These are phyloP conservation scores for Colletes collaris DNA, from an alignment of 2,888 invertebrate species.

Conservation along the genomic window DNA sequence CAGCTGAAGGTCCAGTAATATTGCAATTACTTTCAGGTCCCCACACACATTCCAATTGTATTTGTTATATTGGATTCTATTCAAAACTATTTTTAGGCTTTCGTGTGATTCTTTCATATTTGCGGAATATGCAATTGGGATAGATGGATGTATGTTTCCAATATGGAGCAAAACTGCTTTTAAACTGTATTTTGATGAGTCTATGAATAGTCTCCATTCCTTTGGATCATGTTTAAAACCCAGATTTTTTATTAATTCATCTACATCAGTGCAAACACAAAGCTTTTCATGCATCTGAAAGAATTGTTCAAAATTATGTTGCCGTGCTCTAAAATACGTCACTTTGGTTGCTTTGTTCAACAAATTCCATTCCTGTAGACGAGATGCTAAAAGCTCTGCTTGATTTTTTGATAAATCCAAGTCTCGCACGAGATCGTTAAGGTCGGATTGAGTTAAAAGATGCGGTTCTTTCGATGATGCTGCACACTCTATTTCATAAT, in stretches of 20 bases:
- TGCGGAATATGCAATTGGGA: conserved; percentile 66
- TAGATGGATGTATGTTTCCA: conserved; percentile 72
- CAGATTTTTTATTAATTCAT: conserved; percentile 38
- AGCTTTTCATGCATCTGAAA: conserved; percentile 38
- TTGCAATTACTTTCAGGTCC: conserved; percentile 39
- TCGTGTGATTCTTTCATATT: conserved; percentile 44
- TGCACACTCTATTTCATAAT: no score
- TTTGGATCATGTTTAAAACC: conserved; percentile 33
- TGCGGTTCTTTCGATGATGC: no score
- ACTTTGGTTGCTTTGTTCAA: conserved; percentile 34
- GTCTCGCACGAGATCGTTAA: conserved; percentile 57
- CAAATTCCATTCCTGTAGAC: conserved; percentile 58
- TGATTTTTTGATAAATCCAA: conserved; percentile 62
- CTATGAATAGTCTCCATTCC: conserved; percentile 72
- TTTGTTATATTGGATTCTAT: conserved; percentile 38
- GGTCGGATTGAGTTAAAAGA: no score
- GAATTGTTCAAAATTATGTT: conserved; percentile 24
- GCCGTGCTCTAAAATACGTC: conserved; percentile 44
- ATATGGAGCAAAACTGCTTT: conserved; percentile 70
- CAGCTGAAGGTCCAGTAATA: conserved; percentile 70
- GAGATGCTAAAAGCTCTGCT: conserved; percentile 20
- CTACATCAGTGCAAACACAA: conserved; percentile 45
- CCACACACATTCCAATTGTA: not conserved
- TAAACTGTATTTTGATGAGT: conserved; percentile 68
- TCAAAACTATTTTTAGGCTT: conserved; percentile 28